These are phyloP conservation scores for Borostomias antarcticus DNA, from an alignment of 2,797 vertebrate species.

Conservation along the genomic window DNA sequence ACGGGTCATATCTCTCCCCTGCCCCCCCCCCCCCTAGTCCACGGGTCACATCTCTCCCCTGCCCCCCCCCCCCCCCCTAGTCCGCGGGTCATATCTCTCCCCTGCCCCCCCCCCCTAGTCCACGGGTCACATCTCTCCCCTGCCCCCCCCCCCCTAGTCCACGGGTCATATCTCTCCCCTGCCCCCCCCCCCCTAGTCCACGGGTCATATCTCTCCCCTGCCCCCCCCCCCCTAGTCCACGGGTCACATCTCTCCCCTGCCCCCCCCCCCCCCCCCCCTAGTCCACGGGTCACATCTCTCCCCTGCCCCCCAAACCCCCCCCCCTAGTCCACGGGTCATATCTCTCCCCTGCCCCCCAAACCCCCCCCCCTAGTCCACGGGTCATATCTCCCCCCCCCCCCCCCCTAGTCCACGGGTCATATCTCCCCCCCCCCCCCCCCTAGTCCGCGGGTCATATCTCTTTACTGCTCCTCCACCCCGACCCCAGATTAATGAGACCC, in stretches of 20 bases:
- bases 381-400: slow-evolving; percentile 8
- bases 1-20: slow-evolving; percentile 32
- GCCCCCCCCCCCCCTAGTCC: slow-evolving; percentile 32
- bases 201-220: slow-evolving; percentile 11
- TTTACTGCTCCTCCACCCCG: slow-evolving; percentile 34
- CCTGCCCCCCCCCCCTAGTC: slow-evolving; percentile 34
- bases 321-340: slow-evolving; percentile 17
- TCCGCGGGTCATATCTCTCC: slow-evolving; percentile 32
- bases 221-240: neutral
- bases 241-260: slow-evolving; percentile 11
- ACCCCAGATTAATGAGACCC: slow-evolving; percentile 37
- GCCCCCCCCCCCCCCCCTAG: slow-evolving; percentile 33
- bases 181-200: neutral
- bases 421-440: too few relatives aligned
- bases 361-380: slow-evolving; percentile 9
- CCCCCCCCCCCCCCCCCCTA: neutral
- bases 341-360: slow-evolving; percentile 6
- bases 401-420: neutral
- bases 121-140: slow-evolving; percentile 27
- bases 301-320: slow-evolving; percentile 2
- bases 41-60: slow-evolving; percentile 31
- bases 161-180: slow-evolving; percentile 11
- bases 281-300: slow-evolving; percentile 2
- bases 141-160: neutral
- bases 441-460: slow-evolving; percentile 32